A percentile compares a stretch with the other conserved stretches of the same genome.
Evolutionary conservation across 1,140 invertebrate genomes (phyloP).

Genomic region (Drosophila jambulina): DNA sequence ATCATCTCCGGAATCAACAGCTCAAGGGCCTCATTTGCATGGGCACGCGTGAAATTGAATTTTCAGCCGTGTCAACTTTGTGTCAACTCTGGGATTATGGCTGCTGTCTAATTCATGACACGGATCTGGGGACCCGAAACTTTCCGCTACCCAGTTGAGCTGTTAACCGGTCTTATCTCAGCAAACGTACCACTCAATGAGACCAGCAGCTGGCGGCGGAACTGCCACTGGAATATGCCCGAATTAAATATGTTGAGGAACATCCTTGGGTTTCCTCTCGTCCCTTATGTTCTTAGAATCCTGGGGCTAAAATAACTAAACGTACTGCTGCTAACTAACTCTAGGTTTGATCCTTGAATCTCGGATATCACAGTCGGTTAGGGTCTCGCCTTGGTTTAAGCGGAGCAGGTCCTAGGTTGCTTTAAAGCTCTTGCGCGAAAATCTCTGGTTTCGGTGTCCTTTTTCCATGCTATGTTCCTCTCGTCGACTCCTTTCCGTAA

Average conservation of each 20-base stretch:
- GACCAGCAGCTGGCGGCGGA: slow-evolving; percentile 64
- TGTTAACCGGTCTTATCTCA: slow-evolving; percentile 17
- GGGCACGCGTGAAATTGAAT: slow-evolving; percentile 26
- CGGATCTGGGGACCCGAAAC: slow-evolving; percentile 20
- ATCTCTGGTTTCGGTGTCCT: slow-evolving; percentile 33
- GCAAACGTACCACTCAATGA: slow-evolving; percentile 73
- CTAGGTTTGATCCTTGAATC: slow-evolving; percentile 16
- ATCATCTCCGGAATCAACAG: slow-evolving; percentile 28
- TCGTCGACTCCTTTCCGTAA: background rate
- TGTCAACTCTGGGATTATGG: slow-evolving; percentile 14
- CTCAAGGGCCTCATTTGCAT: slow-evolving; percentile 45
- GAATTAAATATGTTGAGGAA: slow-evolving; percentile 57
- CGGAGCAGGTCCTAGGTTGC: slow-evolving; percentile 3
- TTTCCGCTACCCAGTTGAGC: slow-evolving; percentile 21
- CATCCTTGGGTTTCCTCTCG: slow-evolving; percentile 29
- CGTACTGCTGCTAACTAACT: slow-evolving; percentile 7
- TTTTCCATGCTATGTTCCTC: slow-evolving; percentile 62
- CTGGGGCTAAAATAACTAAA: slow-evolving; percentile 9
- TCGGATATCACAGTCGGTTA: slow-evolving; percentile 58
- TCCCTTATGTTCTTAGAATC: background rate
- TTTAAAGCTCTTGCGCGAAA: slow-evolving; percentile 54
- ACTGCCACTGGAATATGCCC: slow-evolving; percentile 64
- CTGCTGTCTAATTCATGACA: slow-evolving; percentile 7
- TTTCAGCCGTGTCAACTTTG: slow-evolving; percentile 34
- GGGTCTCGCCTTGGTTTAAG: background rate